A percentile compares a stretch with the other conserved stretches of the same genome.
Evolutionary conservation across 2,888 invertebrate genomes (phyloP).

Genomic region (Pollenia griseotomentosa): DNA sequence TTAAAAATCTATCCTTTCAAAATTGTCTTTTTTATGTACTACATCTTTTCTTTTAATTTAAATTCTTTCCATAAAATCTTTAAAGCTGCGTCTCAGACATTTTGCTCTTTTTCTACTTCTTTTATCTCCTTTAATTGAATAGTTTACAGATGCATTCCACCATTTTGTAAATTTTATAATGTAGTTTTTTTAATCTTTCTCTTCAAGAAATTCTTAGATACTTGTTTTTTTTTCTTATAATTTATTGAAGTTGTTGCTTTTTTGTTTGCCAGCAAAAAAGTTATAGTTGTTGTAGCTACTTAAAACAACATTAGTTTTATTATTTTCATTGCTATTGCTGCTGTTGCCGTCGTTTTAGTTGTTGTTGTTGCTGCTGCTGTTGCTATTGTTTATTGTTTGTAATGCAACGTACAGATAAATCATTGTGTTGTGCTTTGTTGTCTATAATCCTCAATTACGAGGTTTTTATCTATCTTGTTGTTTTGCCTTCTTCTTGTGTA

Average conservation of each 20-base stretch:
- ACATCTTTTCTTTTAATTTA: background rate
- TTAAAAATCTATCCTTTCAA: too few species aligned
- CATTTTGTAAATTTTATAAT: conserved; percentile 65
- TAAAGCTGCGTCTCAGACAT: background rate
- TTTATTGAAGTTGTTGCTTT: conserved; percentile 13
- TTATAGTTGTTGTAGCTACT: conserved; percentile 64
- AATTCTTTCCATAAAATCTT: conserved; percentile 29
- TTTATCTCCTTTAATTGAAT: conserved; percentile 63
- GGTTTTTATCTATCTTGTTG: conserved; percentile 60
- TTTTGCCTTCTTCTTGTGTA: background rate
- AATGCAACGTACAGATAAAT: conserved; percentile 65
- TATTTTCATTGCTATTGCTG: conserved; percentile 38
- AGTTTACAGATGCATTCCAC: conserved; percentile 66
- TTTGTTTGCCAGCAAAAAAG: conserved; percentile 34
- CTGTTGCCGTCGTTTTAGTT: background rate
- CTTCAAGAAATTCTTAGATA: conserved; percentile 61
- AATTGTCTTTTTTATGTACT: background rate
- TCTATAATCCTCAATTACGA: conserved; percentile 73
- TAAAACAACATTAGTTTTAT: conserved; percentile 68
- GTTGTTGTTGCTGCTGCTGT: conserved; percentile 24
- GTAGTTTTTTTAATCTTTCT: conserved; percentile 57
- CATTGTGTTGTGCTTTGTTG: conserved; percentile 69
- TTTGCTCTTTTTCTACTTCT: background rate
- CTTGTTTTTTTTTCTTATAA: conserved; percentile 5
- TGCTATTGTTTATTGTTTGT: conserved; percentile 48